A percentile compares a stretch with the other conserved stretches of the same genome.
Evolutionary conservation across 2,888 invertebrate genomes (phyloP).

Genomic region (Ophion ventricosus): DNA sequence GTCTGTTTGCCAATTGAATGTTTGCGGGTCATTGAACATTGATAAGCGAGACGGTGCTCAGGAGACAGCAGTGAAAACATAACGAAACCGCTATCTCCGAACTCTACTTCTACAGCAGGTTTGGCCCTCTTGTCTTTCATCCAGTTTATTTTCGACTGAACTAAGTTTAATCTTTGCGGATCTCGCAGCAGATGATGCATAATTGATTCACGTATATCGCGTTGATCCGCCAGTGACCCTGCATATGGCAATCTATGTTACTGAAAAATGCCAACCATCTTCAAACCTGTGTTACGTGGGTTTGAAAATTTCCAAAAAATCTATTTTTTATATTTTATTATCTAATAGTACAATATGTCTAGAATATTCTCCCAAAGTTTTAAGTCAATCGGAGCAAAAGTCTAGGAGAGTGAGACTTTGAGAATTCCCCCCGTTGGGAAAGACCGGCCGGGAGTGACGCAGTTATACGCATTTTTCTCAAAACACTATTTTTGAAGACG

Average conservation of each 20-base stretch:
- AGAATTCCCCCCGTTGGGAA: too few relatives aligned
- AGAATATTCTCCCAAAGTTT: too few relatives aligned
- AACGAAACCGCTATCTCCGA: conserved; percentile 9
- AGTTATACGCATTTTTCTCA: too few relatives aligned
- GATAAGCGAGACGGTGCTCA: conserved; percentile 20
- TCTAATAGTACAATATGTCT: too few relatives aligned
- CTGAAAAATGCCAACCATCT: too few relatives aligned
- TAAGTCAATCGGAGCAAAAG: too few relatives aligned
- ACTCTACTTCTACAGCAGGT: conserved; percentile 5
- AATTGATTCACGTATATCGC: conserved; percentile 20
- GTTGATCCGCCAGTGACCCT: background rate
- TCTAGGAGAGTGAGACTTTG: too few relatives aligned
- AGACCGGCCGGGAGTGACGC: too few relatives aligned
- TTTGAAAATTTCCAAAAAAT: too few relatives aligned
- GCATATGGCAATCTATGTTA: background rate
- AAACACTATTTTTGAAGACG: too few relatives aligned
- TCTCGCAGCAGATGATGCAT: conserved; percentile 7
- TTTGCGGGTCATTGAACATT: conserved; percentile 48
- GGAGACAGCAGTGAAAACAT: background rate
- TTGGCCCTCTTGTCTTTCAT: conserved; percentile 24
- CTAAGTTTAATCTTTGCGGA: conserved; percentile 10
- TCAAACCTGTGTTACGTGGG: too few relatives aligned
- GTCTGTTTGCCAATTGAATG: conserved; percentile 8
- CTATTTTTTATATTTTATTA: too few relatives aligned
- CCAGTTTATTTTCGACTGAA: conserved; percentile 27